phyloP scores from a whole-genome alignment of 2,113 vertebrate species.

The Urocynchramus pylzowi region DNA sequence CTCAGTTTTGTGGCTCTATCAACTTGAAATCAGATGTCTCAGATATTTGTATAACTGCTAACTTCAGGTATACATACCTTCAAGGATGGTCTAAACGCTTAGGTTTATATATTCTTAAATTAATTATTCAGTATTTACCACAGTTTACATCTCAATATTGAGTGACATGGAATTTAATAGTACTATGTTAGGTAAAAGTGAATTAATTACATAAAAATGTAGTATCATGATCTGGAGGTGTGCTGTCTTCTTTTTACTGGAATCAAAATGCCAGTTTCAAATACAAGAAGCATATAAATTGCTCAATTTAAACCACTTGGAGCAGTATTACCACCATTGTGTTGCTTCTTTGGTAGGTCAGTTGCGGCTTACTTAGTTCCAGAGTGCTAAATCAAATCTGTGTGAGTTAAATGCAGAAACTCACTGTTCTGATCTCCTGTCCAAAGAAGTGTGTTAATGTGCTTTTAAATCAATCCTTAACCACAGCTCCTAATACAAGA shows the following conservation, averaged over 20 bases:
- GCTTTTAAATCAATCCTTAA: neutral
- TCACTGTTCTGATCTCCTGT: neutral
- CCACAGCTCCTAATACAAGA: neutral
- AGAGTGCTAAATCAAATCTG: neutral
- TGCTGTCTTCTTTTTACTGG: neutral
- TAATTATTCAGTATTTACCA: neutral
- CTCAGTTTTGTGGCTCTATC: neutral
- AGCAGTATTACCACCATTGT: neutral
- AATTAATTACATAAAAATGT: neutral
- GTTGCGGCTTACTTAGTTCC: neutral
- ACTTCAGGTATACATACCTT: neutral
- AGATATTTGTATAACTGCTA: neutral
- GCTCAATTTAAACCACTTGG: neutral
- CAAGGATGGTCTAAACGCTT: neutral
- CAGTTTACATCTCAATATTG: neutral
- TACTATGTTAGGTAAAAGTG: neutral
- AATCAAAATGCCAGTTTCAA: neutral
- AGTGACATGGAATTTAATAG: neutral
- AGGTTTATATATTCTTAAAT: neutral
- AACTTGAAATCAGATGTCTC: neutral
- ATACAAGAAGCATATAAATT: neutral
- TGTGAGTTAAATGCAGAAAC: neutral
- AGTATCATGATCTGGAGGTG: neutral
- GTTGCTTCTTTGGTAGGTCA: neutral
- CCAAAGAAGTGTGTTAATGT: neutral